Evolutionary conservation across 92 coral and sea anemone genomes (phyloP).

Genomic region (Virgularia gustaviana): DNA sequence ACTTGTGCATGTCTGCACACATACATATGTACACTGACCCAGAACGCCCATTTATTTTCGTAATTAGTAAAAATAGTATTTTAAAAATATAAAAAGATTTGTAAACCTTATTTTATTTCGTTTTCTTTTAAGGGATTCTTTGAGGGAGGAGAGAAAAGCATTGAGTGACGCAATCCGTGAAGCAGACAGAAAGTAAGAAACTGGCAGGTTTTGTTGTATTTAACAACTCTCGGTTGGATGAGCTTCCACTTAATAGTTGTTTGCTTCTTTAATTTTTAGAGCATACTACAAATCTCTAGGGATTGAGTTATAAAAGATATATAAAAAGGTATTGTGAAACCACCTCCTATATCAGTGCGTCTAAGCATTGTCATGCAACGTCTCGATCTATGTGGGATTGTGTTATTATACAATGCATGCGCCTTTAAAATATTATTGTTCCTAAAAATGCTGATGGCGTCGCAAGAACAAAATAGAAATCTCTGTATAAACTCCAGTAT

Average conservation of each 20-base stretch:
- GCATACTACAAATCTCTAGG: slow-evolving; percentile 89
- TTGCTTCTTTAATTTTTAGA: slow-evolving; percentile 38
- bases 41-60: too few relatives aligned
- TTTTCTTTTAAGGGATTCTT: slow-evolving; percentile 64
- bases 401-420: too few relatives aligned
- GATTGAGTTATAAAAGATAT: slow-evolving; percentile 64
- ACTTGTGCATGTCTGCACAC: too few relatives aligned
- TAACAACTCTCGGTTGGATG: too few relatives aligned
- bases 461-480: too few relatives aligned
- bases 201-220: too few relatives aligned
- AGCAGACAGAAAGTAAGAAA: slow-evolving; percentile 99
- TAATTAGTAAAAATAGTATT: neutral
- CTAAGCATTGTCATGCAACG: neutral
- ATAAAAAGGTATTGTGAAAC: neutral
- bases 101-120: neutral
- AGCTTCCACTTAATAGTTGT: too few relatives aligned
- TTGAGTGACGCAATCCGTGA: slow-evolving; percentile 95
- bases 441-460: too few relatives aligned
- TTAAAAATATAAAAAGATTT: neutral
- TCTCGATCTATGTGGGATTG: neutral
- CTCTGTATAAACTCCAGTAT: too few relatives aligned
- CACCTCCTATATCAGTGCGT: slow-evolving; percentile 17
- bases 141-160: slow-evolving; percentile 94
- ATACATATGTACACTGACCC: too few relatives aligned
- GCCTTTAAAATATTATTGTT: too few relatives aligned